A percentile compares a stretch with the other conserved stretches of the same genome.
Conservation (phyloP, 1,140 invertebrate genomes). For the Bombus consobrinus region DNA sequence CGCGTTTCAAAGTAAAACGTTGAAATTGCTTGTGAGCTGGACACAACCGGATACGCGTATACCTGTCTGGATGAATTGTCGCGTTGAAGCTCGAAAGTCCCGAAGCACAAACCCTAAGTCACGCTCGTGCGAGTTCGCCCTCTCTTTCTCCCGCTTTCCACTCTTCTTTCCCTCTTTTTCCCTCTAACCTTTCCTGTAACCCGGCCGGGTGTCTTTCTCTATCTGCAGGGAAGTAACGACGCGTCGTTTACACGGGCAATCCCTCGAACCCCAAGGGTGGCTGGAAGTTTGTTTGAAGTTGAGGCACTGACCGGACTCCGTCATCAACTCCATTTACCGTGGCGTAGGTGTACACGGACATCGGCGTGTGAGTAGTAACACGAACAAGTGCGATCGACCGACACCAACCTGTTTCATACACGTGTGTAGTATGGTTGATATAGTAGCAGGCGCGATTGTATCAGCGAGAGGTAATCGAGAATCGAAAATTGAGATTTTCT, state of each 20-base stretch:
- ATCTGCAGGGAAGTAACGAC: slow-evolving; percentile 69
- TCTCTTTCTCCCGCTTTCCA: slow-evolving; percentile 26
- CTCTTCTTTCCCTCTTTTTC: slow-evolving; percentile 37
- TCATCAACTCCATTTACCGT: slow-evolving; percentile 56
- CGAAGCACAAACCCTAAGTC: slow-evolving; percentile 26
- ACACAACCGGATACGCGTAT: slow-evolving; percentile 32
- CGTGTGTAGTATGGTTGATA: background rate
- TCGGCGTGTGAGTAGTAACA: background rate
- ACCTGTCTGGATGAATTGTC: slow-evolving; percentile 59
- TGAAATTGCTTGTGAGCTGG: slow-evolving; percentile 49
- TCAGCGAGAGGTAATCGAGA: background rate
- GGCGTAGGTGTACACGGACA: background rate
- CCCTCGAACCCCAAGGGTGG: slow-evolving; percentile 63
- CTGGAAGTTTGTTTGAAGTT: slow-evolving; percentile 73
- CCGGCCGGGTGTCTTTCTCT: slow-evolving; percentile 5
- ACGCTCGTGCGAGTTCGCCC: slow-evolving; percentile 24
- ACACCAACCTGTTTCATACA: background rate
- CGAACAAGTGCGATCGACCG: slow-evolving; percentile 32
- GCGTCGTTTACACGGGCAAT: slow-evolving; percentile 73
- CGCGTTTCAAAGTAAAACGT: background rate
- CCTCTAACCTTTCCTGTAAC: background rate
- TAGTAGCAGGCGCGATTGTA: background rate
- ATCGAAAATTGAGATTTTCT: background rate
- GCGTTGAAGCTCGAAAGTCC: slow-evolving; percentile 14
- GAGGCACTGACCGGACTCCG: slow-evolving; percentile 55